Conservation (phyloP, 1,140 invertebrate species). For the Orussus abietinus region DNA sequence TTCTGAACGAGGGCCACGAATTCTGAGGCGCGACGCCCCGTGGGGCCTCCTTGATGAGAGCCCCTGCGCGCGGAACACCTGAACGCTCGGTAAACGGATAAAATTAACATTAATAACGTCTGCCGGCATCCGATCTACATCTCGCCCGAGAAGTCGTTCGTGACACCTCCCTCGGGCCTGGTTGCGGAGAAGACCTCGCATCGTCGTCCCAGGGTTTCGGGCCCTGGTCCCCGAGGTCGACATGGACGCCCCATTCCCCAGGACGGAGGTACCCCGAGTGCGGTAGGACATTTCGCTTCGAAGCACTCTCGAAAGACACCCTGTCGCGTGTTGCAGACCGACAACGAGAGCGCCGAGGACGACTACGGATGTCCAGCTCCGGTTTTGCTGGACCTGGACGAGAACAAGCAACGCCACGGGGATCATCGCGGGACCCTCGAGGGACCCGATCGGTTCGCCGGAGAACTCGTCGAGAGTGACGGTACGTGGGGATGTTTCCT, state of each 20-base stretch:
- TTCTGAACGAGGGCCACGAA: slow-evolving; percentile 9
- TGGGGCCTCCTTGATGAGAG: slow-evolving; percentile 31
- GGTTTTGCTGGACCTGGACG: slow-evolving; percentile 45
- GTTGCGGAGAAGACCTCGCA: too few species aligned
- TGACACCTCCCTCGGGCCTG: slow-evolving; percentile 32
- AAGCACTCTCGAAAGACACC: too few species aligned
- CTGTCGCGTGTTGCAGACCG: slow-evolving; percentile 39
- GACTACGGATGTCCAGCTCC: slow-evolving; percentile 35
- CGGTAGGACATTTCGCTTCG: too few species aligned
- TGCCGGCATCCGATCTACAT: slow-evolving; percentile 49
- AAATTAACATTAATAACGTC: slow-evolving; percentile 55
- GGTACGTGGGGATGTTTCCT: too few species aligned
- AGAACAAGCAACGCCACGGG: slow-evolving; percentile 48
- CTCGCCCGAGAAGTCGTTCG: slow-evolving; percentile 45
- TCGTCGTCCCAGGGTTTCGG: too few species aligned
- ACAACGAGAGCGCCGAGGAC: slow-evolving; percentile 45
- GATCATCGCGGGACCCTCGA: too few species aligned
- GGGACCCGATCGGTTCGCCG: too few species aligned
- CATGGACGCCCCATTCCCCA: too few species aligned
- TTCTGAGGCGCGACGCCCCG: slow-evolving; percentile 3
- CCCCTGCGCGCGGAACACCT: slow-evolving; percentile 51
- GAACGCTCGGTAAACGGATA: slow-evolving; percentile 56
- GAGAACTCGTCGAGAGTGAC: too few species aligned
- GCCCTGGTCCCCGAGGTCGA: too few species aligned
- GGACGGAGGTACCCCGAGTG: too few species aligned